A percentile compares a stretch with the other conserved stretches of the same genome.
Evolutionary conservation across 2,888 invertebrate species (phyloP).

Genomic region (Andrena hattorfiana): DNA sequence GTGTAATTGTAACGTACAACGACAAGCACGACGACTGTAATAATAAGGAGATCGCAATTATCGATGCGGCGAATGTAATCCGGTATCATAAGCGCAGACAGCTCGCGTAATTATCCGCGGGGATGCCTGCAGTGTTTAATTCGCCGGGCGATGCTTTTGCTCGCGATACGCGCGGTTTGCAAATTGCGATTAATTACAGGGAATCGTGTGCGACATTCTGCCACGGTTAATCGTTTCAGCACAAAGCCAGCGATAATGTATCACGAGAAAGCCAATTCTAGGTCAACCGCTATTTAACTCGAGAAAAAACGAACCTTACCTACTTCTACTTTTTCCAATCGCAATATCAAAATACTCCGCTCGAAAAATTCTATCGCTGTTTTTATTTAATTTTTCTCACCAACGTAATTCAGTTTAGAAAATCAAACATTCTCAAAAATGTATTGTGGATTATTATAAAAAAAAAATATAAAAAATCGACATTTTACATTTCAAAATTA

Average conservation of each 20-base stretch:
- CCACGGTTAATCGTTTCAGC: constrained; percentile 7
- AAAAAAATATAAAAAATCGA: too few species aligned
- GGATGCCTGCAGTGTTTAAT: constrained; percentile 3
- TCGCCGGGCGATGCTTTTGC: constrained; percentile 11
- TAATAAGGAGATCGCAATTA: constrained; percentile 35
- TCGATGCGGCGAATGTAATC: constrained; percentile 19
- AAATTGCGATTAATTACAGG: constrained; percentile 24
- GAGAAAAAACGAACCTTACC: too few species aligned
- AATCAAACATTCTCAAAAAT: too few species aligned
- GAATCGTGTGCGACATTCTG: constrained; percentile 3
- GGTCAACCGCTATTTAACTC: too few species aligned
- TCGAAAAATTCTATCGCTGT: too few species aligned
- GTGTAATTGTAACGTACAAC: not conserved
- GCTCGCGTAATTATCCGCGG: constrained; percentile 10
- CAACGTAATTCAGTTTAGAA: too few species aligned
- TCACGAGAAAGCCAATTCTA: too few species aligned
- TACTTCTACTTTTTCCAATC: too few species aligned
- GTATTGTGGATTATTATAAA: too few species aligned
- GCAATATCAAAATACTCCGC: too few species aligned
- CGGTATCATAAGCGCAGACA: constrained; percentile 21
- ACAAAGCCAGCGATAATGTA: not conserved
- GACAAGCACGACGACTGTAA: not conserved
- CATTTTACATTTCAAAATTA: too few species aligned
- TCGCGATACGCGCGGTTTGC: not conserved
- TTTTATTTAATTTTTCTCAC: too few species aligned